These are phyloP conservation scores for Budorcas taxicolor DNA, from an alignment of 2,113 vertebrate genomes.

Conservation along the genomic window DNA sequence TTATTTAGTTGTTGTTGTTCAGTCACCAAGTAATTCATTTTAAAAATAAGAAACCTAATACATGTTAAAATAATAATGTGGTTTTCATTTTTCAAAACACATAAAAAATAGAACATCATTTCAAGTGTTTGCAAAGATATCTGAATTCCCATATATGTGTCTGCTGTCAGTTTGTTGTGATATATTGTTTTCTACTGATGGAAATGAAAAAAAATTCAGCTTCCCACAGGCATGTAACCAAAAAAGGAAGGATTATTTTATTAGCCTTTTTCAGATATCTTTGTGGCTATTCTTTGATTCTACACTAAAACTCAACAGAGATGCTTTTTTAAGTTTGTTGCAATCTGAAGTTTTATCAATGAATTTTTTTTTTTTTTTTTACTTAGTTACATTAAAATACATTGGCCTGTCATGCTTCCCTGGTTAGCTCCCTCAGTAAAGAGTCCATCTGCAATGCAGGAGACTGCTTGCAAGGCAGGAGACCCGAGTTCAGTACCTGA, in stretches of 20 bases:
- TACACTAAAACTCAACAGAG: neutral
- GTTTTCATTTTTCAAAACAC: constrained; percentile 1
- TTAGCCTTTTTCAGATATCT: neutral
- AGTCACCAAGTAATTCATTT: neutral
- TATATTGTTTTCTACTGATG: neutral
- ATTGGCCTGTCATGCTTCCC: neutral
- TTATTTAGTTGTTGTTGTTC: neutral
- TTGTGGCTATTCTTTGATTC: neutral
- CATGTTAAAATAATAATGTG: neutral
- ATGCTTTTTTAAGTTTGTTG: neutral
- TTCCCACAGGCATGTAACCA: neutral
- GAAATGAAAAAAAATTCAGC: neutral
- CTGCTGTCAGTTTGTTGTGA: neutral
- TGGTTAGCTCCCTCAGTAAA: neutral
- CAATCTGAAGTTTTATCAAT: neutral
- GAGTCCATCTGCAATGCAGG: neutral
- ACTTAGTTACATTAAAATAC: neutral
- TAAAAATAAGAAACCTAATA: neutral
- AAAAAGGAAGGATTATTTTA: neutral
- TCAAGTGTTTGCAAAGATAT: neutral
- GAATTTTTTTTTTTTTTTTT: neutral
- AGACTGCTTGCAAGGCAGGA: neutral
- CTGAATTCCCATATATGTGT: neutral
- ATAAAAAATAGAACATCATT: neutral
- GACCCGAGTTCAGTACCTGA: neutral